Evolutionary conservation across 2,113 vertebrate species (phyloP), one percentile per base, ranked within the genome.

Genomic region (Recurvirostra avosetta): DNA sequence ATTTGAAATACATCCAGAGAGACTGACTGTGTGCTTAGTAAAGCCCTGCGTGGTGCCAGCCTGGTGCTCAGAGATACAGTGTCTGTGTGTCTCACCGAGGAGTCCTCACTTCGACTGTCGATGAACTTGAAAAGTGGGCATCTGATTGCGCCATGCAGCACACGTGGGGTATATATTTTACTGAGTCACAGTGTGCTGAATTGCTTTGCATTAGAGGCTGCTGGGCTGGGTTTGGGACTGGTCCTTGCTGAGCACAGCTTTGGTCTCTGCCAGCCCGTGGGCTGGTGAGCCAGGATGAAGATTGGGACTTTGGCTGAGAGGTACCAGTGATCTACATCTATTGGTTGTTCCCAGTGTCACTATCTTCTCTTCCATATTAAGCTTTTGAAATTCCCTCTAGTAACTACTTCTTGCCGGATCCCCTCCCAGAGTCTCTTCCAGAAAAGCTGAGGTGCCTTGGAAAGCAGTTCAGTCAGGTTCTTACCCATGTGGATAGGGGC

Each of bases 101-200:
- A 11, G 21, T 23, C 52, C 58, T 62, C 6, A 0, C 47, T 9
- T 30, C 8, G 6, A 10, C 38, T 63, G 36, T 73, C 30, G 27
- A 20, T 9, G 38, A 50, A 47, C 32, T 56, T 18, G 26, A 23
- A 38, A 53, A 70, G 34, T 2, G 21, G 68, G 36, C 40, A 52
- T 9, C 55, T 38, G 71, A 26, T 22, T 1, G 20, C 2, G 8
- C 11, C 4, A 2, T 0, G 0, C 12, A 7, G 18, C 5, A 1
- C 13, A 0, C 1, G 36, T 23, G 29, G 3, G 3, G 23, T 21
- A 5, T 18, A 0, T 52, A 5, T 41, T 66, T 40, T 18, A 3
- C 30, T 5, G 79, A 59, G 27, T 29, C 38, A 5, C 36, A 8
- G 15, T 1, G 8, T 53, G n/a, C 76, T 47, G 76, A 47, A 6